Percentiles rank a stretch among this genome's conserved stretches.
Evolutionary conservation across 2,797 vertebrate species (phyloP).

Genomic region (Syncerus caffer): DNA sequence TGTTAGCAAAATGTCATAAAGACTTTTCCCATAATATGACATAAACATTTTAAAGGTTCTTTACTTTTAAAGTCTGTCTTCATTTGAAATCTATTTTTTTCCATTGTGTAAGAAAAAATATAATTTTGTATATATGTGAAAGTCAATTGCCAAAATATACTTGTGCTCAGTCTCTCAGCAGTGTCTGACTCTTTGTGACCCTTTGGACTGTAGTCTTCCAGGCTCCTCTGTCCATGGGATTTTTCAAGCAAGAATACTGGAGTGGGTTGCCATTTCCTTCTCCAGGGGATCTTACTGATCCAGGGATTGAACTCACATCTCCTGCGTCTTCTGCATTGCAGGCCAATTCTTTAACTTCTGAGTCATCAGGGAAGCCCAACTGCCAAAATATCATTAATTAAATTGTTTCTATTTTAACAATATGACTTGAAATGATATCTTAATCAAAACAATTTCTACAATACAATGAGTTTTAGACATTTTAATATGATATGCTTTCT

Average conservation of each 20-base stretch:
- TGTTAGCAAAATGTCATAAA: not conserved
- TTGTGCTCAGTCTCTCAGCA: not conserved
- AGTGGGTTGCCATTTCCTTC: not conserved
- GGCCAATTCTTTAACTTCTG: not conserved
- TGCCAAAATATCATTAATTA: not conserved
- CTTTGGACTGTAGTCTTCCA: not conserved
- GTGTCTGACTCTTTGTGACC: not conserved
- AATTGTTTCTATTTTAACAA: not conserved
- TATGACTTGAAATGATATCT: not conserved
- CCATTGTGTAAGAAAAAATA: not conserved
- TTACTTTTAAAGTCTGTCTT: not conserved
- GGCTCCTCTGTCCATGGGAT: not conserved
- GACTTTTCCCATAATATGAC: not conserved
- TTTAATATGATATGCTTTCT: not conserved
- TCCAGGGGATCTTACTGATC: not conserved
- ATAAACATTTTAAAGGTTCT: not conserved
- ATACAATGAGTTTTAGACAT: not conserved
- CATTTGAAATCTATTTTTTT: not conserved
- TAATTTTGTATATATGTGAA: not conserved
- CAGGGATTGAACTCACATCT: not conserved
- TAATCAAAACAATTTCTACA: not conserved
- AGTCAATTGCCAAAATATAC: not conserved
- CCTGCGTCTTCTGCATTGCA: not conserved
- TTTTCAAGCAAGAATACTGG: not conserved
- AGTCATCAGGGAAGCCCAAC: not conserved